phyloP scores from a whole-genome alignment of 2,113 vertebrate genomes.

The Gobius niger region DNA sequence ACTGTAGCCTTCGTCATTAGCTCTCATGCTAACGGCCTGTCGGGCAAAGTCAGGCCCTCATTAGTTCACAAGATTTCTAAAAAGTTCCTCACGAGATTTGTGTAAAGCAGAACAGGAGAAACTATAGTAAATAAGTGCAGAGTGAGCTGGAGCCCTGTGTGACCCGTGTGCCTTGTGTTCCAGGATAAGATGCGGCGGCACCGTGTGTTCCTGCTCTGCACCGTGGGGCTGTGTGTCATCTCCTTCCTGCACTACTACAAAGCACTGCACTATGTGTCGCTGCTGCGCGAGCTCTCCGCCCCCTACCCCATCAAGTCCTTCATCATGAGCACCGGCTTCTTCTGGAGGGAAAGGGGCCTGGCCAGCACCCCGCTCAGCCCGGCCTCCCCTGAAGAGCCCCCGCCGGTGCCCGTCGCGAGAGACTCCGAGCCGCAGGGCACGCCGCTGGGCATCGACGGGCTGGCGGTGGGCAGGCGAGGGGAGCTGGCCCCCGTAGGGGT shows the following conservation, averaged over 20 bases:
- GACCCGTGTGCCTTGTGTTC: not conserved
- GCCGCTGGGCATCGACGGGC: not conserved
- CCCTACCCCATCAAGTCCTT: slow-evolving; percentile 95
- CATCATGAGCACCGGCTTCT: slow-evolving; percentile 86
- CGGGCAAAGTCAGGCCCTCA: too few relatives aligned
- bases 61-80: too few relatives aligned
- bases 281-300: slow-evolving; percentile 92
- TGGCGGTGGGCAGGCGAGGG: slow-evolving; percentile 39
- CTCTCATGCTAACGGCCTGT: too few relatives aligned
- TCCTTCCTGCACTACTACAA: slow-evolving; percentile 99
- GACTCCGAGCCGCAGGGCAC: slow-evolving; percentile 49
- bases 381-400: slow-evolving; percentile 78
- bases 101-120: too few relatives aligned
- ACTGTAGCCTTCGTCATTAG: too few relatives aligned
- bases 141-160: too few relatives aligned
- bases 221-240: slow-evolving; percentile 98
- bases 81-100: too few relatives aligned
- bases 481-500: slow-evolving; percentile 39
- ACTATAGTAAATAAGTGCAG: too few relatives aligned
- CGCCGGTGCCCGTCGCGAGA: slow-evolving; percentile 75
- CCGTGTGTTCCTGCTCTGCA: slow-evolving; percentile 98
- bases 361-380: slow-evolving; percentile 82
- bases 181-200: slow-evolving; percentile 99
- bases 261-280: slow-evolving; percentile 95
- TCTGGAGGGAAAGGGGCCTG: slow-evolving; percentile 92